Base-by-base conservation (phyloP, 2,113 vertebrate genomes). In the Morone chrysops region DNA sequence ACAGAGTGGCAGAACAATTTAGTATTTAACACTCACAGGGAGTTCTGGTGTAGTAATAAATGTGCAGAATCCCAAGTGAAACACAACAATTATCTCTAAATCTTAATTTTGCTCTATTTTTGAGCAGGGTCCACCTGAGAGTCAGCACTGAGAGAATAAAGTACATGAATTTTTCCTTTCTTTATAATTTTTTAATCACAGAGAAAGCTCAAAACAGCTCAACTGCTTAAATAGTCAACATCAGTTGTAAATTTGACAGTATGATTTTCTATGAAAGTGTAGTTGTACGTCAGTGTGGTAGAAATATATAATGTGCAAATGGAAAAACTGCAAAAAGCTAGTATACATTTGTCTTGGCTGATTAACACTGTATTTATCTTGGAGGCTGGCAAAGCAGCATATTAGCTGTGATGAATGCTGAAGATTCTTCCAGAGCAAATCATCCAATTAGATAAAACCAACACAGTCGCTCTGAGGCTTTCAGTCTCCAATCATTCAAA, bases 381-480 rank as follows among this genome's bases (percentile, higher is more conserved):
- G n/a, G 36, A 66, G 70, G 18, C 72, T 45, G 36, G 16, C 51
- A 14, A 38, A 70, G 66, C 20, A 54, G 22, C 70, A 61, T 88
- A 69, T 88, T 66, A 75, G 62, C 48, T 70, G 36, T 78, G 81
- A 89, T 70, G 53, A 81, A 83, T 47, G 25, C 43, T 81, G 45
- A 60, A 43, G 40, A 68, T 83, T 71, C 71, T 78, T 83, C 14
- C 53, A 73, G 70, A 61, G 31, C 17, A 82, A 84, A 82, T 76
- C 11, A 66, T 80, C 50, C 71, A 82, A 82, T 90, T 78, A 68
- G 22, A 78, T 75, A 7, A 80, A 79, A 75, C 47, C 48, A 75
- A 69, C 54, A n/a, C 13, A 47, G 78, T 40, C 25, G 63, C 82
- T 74, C 11, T 11, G 41, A 20, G 81, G 65, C 51, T 71, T 68